Evolutionary conservation across 2,888 invertebrate genomes (phyloP).

Genomic region (Cepaea hortensis): DNA sequence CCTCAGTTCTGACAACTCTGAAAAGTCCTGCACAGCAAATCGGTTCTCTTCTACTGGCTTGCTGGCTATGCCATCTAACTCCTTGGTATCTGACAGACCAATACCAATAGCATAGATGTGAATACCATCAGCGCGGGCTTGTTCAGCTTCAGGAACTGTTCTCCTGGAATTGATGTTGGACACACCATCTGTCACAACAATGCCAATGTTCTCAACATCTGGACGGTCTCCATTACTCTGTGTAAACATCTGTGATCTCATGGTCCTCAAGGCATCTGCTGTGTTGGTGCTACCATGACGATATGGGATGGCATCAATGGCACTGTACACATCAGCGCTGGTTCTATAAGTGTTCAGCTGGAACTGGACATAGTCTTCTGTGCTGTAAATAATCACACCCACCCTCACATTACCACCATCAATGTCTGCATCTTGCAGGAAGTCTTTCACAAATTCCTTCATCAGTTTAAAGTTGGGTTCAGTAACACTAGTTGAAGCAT

Average conservation of each 20-base stretch:
- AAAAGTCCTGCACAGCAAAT: constrained; percentile 63
- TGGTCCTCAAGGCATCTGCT: constrained; percentile 64
- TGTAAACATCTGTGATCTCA: constrained; percentile 65
- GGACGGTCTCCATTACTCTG: constrained; percentile 63
- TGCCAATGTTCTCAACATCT: constrained; percentile 63
- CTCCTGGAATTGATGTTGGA: constrained; percentile 69
- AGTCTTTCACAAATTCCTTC: constrained; percentile 59
- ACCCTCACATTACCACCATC: constrained; percentile 65
- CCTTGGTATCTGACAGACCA: constrained; percentile 62
- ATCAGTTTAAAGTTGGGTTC: constrained; percentile 61
- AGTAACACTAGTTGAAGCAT: constrained; percentile 69
- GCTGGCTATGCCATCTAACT: constrained; percentile 69
- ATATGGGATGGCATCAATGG: constrained; percentile 60
- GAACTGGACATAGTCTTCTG: constrained; percentile 61
- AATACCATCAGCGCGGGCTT: constrained; percentile 58
- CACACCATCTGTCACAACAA: constrained; percentile 72
- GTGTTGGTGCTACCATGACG: constrained; percentile 71
- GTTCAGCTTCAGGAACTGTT: constrained; percentile 65
- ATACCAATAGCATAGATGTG: constrained; percentile 65
- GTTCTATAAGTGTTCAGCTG: constrained; percentile 59
- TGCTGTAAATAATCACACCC: constrained; percentile 67
- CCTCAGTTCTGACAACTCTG: constrained; percentile 59
- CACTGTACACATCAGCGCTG: constrained; percentile 58
- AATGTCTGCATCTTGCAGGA: constrained; percentile 61
- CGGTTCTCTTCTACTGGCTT: constrained; percentile 60